Evolutionary conservation across 2,888 invertebrate species (phyloP), one percentile per base, ranked within the genome.

Genomic region (Drosophila colorata): DNA sequence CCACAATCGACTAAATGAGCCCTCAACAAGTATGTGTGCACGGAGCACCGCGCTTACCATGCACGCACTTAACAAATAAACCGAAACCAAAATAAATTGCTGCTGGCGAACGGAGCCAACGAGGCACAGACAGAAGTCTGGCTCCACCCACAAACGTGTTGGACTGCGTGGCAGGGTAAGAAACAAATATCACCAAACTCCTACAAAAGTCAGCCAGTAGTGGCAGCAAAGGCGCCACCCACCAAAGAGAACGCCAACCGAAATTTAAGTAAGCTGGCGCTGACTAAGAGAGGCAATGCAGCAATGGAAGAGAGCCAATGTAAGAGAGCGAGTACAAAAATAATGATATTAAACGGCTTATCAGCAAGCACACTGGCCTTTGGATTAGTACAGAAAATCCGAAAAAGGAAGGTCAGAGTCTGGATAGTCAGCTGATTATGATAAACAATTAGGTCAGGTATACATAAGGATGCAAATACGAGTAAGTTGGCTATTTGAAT

Each of bases 121-220:
- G 38, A 8, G 56, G 31, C 48, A 38, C 38, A 51, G 46, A 41
- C 20, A 16, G 35, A 18, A 18, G 48, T 25, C 49, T 72, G 52
- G 79, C 79, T 63, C 79, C 79, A 73, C 79, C 79, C 82, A 76
- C 79, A 79, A 80, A 37, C 43, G 47, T 69, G 61, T n/a, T 35
- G 48, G 49, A 51, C 37, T 4, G 2, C 23, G n/a, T 37, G 8
- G 11, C 16, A 46, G 37, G 47, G 63, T 38, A 37, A 51, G 28
- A 31, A 61, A 40, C 20, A 56, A 51, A 58, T 23, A 31, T 46
- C 35, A 23, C 38, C 41, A 41, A 57, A 41, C 40, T 58, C 28
- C 51, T 75, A 56, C 56, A 68, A 51, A 43, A 58, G 48, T 9
- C 37, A 55, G 5, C 40, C 40, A 37, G 35, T 28, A 47, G 47